These are phyloP conservation scores for Argentina silus DNA, from an alignment of 2,797 vertebrate genomes.

Conservation along the genomic window DNA sequence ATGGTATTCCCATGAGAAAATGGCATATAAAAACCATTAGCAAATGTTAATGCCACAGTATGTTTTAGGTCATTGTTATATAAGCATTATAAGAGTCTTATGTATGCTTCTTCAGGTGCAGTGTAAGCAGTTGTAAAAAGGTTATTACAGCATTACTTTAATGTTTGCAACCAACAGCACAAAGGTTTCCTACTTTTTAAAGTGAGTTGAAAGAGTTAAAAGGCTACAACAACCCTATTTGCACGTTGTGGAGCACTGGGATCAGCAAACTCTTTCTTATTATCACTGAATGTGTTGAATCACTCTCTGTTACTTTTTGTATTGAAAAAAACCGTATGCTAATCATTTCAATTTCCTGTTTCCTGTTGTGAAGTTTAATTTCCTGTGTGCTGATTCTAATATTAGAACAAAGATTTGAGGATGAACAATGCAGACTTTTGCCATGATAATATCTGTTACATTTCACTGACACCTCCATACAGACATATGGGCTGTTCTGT, in stretches of 20 bases:
- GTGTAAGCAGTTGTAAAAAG: background rate
- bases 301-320: constrained; percentile 21
- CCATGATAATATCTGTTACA: background rate
- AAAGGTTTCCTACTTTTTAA: no score
- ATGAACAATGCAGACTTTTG: constrained; percentile 23
- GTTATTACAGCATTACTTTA: constrained; percentile 6
- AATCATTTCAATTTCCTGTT: constrained; percentile 34
- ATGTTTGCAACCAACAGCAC: constrained; percentile 1
- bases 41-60: background rate
- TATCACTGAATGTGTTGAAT: constrained; percentile 1
- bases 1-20: background rate
- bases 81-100: constrained; percentile 12
- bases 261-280: constrained; percentile 16
- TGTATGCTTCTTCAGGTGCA: constrained; percentile 19
- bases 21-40: constrained; percentile 16
- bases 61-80: constrained; percentile 9
- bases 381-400: constrained; percentile 17
- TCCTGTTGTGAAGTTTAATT: constrained; percentile 31
- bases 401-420: constrained; percentile 19
- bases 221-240: background rate
- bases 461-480: constrained; percentile 1
- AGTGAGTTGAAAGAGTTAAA: constrained; percentile 7
- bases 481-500: background rate
- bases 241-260: background rate
- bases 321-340: constrained; percentile 7